Evolutionary conservation across 64 coral and sea anemone genomes (phyloP).

Genomic region (Actinia equina): DNA sequence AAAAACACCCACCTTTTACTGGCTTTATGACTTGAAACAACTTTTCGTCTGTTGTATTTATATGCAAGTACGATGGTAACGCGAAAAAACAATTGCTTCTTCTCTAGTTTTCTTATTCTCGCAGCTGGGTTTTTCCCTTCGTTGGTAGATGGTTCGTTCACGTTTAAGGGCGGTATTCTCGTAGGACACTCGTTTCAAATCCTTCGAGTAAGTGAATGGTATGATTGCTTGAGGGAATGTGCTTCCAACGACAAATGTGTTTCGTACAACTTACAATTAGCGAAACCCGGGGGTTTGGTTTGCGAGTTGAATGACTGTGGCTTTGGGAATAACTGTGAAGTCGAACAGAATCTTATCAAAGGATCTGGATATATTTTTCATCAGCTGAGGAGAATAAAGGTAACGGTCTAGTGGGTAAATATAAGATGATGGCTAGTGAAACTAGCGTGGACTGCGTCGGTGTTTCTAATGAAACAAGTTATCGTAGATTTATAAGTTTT

Average conservation of each 20-base stretch:
- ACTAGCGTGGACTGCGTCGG: no score
- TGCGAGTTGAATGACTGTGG: slow-evolving; percentile 43
- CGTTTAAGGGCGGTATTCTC: background rate
- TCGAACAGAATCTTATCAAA: background rate
- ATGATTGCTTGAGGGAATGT: slow-evolving; percentile 21
- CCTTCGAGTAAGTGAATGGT: slow-evolving; percentile 17
- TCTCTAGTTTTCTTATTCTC: background rate
- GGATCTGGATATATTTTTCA: slow-evolving; percentile 24
- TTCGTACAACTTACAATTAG: slow-evolving; percentile 31
- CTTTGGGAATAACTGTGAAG: slow-evolving; percentile 9
- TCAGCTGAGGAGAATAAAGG: background rate
- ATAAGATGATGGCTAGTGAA: no score
- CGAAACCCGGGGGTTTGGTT: background rate
- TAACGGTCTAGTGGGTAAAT: no score
- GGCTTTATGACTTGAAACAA: background rate
- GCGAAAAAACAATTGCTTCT: background rate
- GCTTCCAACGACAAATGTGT: background rate
- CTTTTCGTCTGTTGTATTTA: no score
- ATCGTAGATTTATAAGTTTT: no score
- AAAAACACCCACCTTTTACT: background rate
- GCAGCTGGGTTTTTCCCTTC: background rate
- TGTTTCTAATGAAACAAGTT: no score
- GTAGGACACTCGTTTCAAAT: background rate
- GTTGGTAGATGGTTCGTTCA: background rate
- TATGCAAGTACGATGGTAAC: background rate